phyloP scores from a whole-genome alignment of 2,888 invertebrate species.

The Cataglyphis rosenhaueri region DNA sequence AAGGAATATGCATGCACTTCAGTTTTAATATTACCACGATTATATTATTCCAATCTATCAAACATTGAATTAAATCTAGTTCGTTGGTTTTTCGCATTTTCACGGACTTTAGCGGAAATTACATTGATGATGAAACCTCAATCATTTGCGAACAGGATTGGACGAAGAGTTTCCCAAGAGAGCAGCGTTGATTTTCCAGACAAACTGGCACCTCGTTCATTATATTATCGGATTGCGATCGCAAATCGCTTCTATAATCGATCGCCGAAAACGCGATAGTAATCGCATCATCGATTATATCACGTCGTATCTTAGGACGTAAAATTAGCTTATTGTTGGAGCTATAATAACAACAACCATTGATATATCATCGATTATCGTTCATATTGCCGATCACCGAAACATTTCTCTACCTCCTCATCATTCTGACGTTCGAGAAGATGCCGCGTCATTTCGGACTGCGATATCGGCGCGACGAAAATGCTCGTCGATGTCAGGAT shows the following conservation, averaged over 20 bases:
- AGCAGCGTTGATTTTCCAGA: constrained; percentile 38
- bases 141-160: constrained; percentile 25
- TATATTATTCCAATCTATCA: constrained; percentile 3
- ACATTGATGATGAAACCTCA: constrained; percentile 8
- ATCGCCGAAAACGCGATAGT: constrained; percentile 14
- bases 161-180: neutral
- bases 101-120: constrained; percentile 7
- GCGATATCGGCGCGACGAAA: constrained; percentile 43
- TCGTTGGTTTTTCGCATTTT: neutral
- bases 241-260: constrained; percentile 19
- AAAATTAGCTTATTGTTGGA: constrained; percentile 16
- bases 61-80: constrained; percentile 25
- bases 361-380: constrained; percentile 28
- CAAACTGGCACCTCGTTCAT: constrained; percentile 16
- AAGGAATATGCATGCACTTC: neutral
- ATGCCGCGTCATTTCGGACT: constrained; percentile 40
- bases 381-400: constrained; percentile 29
- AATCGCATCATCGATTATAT: constrained; percentile 4
- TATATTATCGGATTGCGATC: constrained; percentile 36
- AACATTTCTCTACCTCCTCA: constrained; percentile 49
- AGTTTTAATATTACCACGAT: neutral
- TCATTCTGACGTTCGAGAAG: constrained; percentile 27
- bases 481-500: constrained; percentile 39
- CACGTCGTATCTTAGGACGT: neutral
- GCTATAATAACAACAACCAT: constrained; percentile 8